Conservation (phyloP, 1,140 invertebrate genomes). For the Atta cephalotes region DNA sequence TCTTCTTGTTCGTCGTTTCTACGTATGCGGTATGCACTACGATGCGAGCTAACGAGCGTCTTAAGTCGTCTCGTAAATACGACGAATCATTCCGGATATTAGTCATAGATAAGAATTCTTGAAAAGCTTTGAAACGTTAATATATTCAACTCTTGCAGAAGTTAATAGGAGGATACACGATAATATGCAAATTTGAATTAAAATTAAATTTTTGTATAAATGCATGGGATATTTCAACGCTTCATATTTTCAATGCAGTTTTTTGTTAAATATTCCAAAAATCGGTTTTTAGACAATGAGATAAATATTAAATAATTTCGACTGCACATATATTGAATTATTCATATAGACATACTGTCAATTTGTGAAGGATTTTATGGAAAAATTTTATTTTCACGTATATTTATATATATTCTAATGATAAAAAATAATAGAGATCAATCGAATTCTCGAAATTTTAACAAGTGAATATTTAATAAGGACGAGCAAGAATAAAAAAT, state of each 20-base stretch:
- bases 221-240: too few species aligned
- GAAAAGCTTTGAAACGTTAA: neutral
- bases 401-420: neutral
- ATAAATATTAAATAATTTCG: neutral
- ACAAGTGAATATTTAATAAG: too few species aligned
- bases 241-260: neutral
- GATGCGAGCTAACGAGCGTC: conserved; percentile 42
- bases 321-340: neutral
- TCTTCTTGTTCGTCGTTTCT: conserved; percentile 46
- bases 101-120: conserved; percentile 25
- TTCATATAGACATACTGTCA: neutral
- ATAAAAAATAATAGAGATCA: too few species aligned
- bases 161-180: neutral
- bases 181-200: neutral
- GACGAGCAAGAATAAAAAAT: too few species aligned
- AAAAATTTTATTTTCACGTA: neutral
- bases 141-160: neutral
- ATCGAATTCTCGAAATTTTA: too few species aligned
- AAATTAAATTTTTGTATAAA: conserved; percentile 5
- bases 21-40: conserved; percentile 36
- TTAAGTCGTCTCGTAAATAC: conserved; percentile 44
- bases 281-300: neutral
- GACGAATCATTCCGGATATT: conserved; percentile 46
- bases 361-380: neutral
- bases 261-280: neutral